Evolutionary conservation across 2,888 invertebrate species (phyloP), one percentile per base, ranked within the genome.

Genomic region (Anticlea derivata): DNA sequence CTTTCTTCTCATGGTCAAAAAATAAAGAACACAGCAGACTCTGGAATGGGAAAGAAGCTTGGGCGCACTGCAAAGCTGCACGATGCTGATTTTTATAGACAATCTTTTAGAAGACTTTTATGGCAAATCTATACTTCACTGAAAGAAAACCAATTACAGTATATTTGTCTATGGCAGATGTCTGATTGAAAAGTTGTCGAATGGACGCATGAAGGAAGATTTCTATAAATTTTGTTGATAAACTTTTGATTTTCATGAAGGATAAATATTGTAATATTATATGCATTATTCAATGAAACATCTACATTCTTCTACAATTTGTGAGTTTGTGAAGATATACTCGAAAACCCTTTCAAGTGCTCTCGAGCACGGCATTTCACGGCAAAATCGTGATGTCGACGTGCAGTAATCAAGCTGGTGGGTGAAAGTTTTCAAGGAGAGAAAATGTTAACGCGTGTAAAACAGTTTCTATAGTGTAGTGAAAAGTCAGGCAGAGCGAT

Each of bases 351-450:
- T 64, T 58, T 68, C 61, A 53, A 68, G 63, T 68, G 75, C 74
- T 77, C 76, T 75, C 67, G 66, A 66, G 71, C 70, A 70, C 64
- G 43, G 43, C 72, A 70, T 33, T 26, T 31, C 41, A 41, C 33
- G 44, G 73, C 75, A 80, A 78, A 80, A 17, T 80, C 77, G 66
- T 69, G 66, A 78, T 81, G 84, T 83, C 78, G 82, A 85, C 86
- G 85, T 85, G 76, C 84, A 68, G 72, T 75, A 70, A 72, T 68
- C 70, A 67, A 71, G 61, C 63, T 69, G 73, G 59, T 69, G 63
- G 80, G 87, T 86, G 87, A 87, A 87, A 87, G 87, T 86, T 79
- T 58, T 43, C 50, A 53, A 50, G 58, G 59, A 60, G 70, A 63
- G 73, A 81, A 75, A 77, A 86, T 86, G 82, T 60, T 60, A 54